Evolutionary conservation across 2,888 invertebrate genomes (phyloP).

Genomic region (Stenotaenia linearis): DNA sequence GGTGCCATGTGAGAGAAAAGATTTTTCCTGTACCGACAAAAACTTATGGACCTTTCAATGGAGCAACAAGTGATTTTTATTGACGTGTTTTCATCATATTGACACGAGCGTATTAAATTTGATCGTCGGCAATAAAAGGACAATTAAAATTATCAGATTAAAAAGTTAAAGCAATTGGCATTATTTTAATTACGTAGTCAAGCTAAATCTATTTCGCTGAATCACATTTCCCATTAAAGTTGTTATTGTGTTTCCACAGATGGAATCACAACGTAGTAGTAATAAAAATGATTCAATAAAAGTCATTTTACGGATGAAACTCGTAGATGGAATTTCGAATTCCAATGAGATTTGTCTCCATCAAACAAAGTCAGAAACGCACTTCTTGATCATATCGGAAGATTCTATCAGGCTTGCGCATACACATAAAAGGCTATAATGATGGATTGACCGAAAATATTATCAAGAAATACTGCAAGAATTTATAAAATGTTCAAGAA

Average conservation of each 20-base stretch:
- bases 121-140: background rate
- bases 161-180: background rate
- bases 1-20: background rate
- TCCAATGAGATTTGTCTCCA: constrained; percentile 10
- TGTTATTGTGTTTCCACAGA: too few relatives aligned
- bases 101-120: background rate
- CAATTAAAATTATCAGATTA: background rate
- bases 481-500: background rate
- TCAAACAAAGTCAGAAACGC: background rate
- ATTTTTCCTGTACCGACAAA: background rate
- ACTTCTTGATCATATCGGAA: background rate
- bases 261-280: background rate
- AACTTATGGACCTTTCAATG: background rate
- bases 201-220: background rate
- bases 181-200: background rate
- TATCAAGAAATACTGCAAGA: background rate
- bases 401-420: background rate
- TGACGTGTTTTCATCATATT: background rate
- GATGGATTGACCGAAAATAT: background rate
- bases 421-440: background rate
- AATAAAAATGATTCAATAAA: background rate
- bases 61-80: background rate
- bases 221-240: too few relatives aligned
- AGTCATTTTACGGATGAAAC: background rate
- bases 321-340: background rate